Base-by-base conservation (phyloP, 53 echinoderm and acorn worm species). In the Antedon mediterranea region DNA sequence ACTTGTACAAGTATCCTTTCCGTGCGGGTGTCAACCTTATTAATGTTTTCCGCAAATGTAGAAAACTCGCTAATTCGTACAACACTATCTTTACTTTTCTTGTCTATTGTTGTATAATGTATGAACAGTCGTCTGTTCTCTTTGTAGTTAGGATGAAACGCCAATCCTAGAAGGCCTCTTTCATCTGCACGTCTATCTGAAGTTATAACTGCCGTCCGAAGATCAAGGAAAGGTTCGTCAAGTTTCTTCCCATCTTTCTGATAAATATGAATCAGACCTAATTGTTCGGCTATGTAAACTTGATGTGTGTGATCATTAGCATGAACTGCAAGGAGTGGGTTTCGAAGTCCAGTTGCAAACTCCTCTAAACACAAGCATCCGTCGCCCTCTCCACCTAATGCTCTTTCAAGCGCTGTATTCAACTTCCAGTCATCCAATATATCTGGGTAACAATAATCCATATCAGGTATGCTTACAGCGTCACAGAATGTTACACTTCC, bases 321-420 rank as follows among this genome's bases (percentile, higher is more conserved):
- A 28, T 89, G 89, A 32, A 87, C 82, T 0, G 89, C 87, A 15
- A 89, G 85, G 28, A 95, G 71, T 14, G 95, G 95, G 76, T 95
- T 91, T n/a, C 84, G 82, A 8, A 95, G 81, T 34, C 87, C 84
- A 41, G 89, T 92, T 0, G 95, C 91, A 82, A 95, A 92, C 34
- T 92, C 92, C 81, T 92, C 89, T 2, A 95, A 71, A 72, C 95
- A 95, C 34, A 95, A 80, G 43, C 95, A 95, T 33, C 84, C 90
- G 32, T 86, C 84, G 3, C 91, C 87, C 3, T 81, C 75, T 29
- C 93, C 93, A 0, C 80, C 74, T 75, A 78, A 71, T 13, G 92
- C 85, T 29, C 85, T 89, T 70, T 82, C 78, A 29, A 81, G 75
- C 84, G 81, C 76, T 57, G 83, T 32, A 31, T 84, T 83, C 26